A percentile compares a stretch with the other conserved stretches of the same genome.
Conservation (phyloP, 1,140 invertebrate species). For the Mamestra configurata region DNA sequence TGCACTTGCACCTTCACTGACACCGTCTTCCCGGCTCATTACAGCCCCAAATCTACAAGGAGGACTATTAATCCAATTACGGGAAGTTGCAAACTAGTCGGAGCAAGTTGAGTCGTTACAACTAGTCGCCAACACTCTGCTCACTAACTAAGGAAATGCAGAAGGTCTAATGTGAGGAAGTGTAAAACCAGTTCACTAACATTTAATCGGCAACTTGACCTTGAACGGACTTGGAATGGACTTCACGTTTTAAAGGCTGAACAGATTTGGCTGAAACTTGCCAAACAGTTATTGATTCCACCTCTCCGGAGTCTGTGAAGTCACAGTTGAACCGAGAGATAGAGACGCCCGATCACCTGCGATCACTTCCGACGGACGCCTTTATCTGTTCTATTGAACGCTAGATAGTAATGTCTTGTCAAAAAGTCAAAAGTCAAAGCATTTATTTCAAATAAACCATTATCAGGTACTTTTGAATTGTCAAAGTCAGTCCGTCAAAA, state of each 20-base stretch:
- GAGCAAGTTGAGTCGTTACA: conserved; percentile 13
- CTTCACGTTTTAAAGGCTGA: too few relatives aligned
- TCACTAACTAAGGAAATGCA: not conserved
- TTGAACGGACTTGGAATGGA: too few relatives aligned
- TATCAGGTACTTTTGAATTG: too few relatives aligned
- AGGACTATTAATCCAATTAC: conserved; percentile 25
- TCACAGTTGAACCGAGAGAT: not conserved
- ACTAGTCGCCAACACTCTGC: not conserved
- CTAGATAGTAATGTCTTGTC: not conserved
- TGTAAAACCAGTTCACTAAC: not conserved
- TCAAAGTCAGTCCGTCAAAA: too few relatives aligned
- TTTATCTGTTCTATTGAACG: not conserved
- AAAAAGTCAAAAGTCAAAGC: too few relatives aligned
- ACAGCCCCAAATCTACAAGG: conserved; percentile 8
- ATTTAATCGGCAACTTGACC: too few relatives aligned
- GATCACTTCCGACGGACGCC: not conserved
- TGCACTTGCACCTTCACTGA: not conserved
- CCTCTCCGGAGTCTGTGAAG: not conserved
- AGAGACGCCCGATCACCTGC: not conserved
- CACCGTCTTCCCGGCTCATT: not conserved
- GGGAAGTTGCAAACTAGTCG: conserved; percentile 11
- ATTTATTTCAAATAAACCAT: too few relatives aligned
- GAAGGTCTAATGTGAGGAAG: not conserved
- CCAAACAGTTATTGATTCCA: not conserved
- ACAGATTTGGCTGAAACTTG: too few relatives aligned